Evolutionary conservation across 2,797 vertebrate species (phyloP), one percentile per base, ranked within the genome.

Genomic region (Brachymystax lenok): DNA sequence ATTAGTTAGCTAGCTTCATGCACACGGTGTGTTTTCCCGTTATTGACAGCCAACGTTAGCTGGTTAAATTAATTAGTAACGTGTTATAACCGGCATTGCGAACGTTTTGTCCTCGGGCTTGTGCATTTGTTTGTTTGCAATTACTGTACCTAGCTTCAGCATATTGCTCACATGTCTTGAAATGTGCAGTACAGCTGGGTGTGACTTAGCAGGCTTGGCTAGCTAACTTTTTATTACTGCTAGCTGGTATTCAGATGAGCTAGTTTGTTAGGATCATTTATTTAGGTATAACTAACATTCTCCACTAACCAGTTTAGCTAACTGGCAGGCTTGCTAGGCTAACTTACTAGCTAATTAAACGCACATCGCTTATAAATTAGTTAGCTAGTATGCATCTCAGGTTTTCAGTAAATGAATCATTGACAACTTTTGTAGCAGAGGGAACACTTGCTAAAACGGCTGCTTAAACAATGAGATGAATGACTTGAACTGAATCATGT

Each of bases 1-100:
- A 19, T 61, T 91, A 90, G 89, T 61, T 91, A 90, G 89, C 89
- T 17, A 80, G 80, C 81, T 81, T 80, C 2, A 7, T 24, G n/a
- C 59, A 61, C 59, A 24, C 5, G 1, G 59, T 61, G 10, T 24
- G 21, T 24, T 21, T 24, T 12, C 21, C 59, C 1, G 21, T 17
- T 21, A 12, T 61, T 24, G 59, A 61, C 59, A 61, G 21, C 1
- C 24, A 24, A 19, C 56, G n/a, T 7, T 59, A 59, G 56, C n/a
- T 61, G n/a, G 8, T 21, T n/a, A 0, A n/a, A 8, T 63, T 13
- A 63, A 24, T 21, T 27, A 27, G 1, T 56, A 24, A 27, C 21
- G 59, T 4, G 21, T 3, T 10, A 27, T 24, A 8, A 63, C 8
- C 21, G 3, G 21, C 82, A 74, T 82, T 84, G 67, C 81, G 40